Base-by-base conservation (phyloP, 1,140 invertebrate species). In the Papilio polyxenes region DNA sequence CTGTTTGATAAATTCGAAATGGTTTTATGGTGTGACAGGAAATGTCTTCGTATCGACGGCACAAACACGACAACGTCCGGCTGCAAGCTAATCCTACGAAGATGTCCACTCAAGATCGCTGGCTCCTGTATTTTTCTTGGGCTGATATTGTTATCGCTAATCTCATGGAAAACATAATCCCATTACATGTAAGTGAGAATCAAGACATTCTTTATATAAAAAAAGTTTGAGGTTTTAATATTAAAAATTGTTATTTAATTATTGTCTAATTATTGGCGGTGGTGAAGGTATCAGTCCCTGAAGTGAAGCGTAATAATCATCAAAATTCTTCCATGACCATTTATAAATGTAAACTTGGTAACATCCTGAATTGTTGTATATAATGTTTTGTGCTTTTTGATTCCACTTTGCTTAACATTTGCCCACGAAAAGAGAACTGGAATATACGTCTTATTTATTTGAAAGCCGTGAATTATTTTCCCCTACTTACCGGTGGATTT, bases 51-150 rank as follows among this genome's bases (percentile, higher is more conserved):
- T 79, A 83, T 72, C 81, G 82, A 49, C 31, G 51, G 62, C 65
- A 81, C 78, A 79, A 76, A 72, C 65, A 11, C 44, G 23, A 69
- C n/a, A 75, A 72, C 51, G 20, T 78, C 20, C 44, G 51, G n/a
- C 37, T 37, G 17, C 59, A 65, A 72, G 15, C 10, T 17, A 69
- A 87, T 56, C 84, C 84, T 13, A 48, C 49, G 3, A 65, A 5
- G 6, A 65, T 87, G 13, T 6, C 59, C 3, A 79, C 44, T 77
- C 15, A 80, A 62, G 84, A 90, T n/a, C 88, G 90, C 23, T 91
- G 90, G 90, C 75, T 74, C n/a, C 49, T 88, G 23, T 91, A 91
- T 82, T 91, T 89, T 81, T 84, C 81, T 59, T 90, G 89, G 88
- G 84, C 83, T 15, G 79, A 86, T 40, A 77, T 79, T 79, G 69